Evolutionary conservation across 2,113 vertebrate genomes (phyloP).

Genomic region (Tamias sibiricus): DNA sequence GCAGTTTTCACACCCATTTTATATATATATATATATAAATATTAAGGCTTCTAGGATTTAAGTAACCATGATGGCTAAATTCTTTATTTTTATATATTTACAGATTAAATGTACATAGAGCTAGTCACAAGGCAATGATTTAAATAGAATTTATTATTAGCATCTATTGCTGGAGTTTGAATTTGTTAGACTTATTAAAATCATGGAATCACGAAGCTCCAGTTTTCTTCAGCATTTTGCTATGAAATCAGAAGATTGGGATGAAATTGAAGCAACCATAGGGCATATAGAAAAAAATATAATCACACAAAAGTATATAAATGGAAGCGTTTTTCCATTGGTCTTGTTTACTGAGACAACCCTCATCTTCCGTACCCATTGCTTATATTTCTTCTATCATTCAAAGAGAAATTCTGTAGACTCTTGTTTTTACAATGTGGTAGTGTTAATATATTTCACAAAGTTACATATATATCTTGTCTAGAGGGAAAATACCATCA

Average conservation of each 20-base stretch:
- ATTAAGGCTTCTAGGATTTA: not conserved
- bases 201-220: not conserved
- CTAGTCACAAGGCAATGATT: not conserved
- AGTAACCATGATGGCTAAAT: not conserved
- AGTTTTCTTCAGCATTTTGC: not conserved
- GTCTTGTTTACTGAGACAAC: not conserved
- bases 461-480: not conserved
- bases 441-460: not conserved
- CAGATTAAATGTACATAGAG: not conserved
- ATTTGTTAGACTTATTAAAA: not conserved
- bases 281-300: not conserved
- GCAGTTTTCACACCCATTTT: not conserved
- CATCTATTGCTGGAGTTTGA: not conserved
- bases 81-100: not conserved
- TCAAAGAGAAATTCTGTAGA: not conserved
- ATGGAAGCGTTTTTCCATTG: not conserved
- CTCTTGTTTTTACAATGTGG: not conserved
- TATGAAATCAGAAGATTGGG: not conserved
- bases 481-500: slow-evolving; percentile 21
- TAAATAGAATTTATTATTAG: not conserved
- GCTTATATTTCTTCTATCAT: not conserved
- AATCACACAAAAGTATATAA: not conserved
- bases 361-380: not conserved
- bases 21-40: not conserved
- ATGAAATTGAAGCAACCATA: not conserved